phyloP scores from a whole-genome alignment of 2,113 vertebrate genomes.

The Perccottus glenii region DNA sequence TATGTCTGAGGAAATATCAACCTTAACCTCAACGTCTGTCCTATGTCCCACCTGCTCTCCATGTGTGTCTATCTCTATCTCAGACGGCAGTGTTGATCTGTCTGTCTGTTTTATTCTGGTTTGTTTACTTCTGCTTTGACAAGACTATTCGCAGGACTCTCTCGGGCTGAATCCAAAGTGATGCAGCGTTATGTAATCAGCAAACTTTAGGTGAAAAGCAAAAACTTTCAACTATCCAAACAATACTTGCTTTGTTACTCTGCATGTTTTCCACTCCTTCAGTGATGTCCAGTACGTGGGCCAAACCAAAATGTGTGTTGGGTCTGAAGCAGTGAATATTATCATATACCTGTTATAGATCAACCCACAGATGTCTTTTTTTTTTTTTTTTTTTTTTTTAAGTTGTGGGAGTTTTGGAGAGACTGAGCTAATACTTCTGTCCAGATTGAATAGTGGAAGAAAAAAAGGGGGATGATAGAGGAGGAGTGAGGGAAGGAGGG shows the following conservation, averaged over 20 bases:
- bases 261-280: background rate
- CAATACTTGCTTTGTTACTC: background rate
- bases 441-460: slow-evolving; percentile 63
- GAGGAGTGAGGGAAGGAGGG: slow-evolving; percentile 25
- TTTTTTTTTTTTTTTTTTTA: slow-evolving; percentile 10
- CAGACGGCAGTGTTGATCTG: slow-evolving; percentile 52
- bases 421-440: slow-evolving; percentile 76
- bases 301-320: background rate
- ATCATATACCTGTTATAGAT: slow-evolving; percentile 48
- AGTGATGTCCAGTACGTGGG: background rate
- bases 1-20: slow-evolving; percentile 15
- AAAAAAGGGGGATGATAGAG: slow-evolving; percentile 64
- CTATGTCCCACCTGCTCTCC: slow-evolving; percentile 2
- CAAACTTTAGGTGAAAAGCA: background rate
- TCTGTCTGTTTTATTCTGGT: slow-evolving; percentile 51
- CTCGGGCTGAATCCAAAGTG: slow-evolving; percentile 13
- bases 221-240: background rate
- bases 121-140: slow-evolving; percentile 58
- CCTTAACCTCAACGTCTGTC: slow-evolving; percentile 15
- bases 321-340: slow-evolving; percentile 48
- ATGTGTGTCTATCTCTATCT: slow-evolving; percentile 24
- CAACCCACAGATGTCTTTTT: slow-evolving; percentile 41
- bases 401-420: slow-evolving; percentile 56
- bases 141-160: slow-evolving; percentile 38
- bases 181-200: slow-evolving; percentile 49